A percentile compares a stretch with the other conserved stretches of the same genome.
Evolutionary conservation across 1,140 invertebrate genomes (phyloP).

Genomic region (Anthonomus grandis): DNA sequence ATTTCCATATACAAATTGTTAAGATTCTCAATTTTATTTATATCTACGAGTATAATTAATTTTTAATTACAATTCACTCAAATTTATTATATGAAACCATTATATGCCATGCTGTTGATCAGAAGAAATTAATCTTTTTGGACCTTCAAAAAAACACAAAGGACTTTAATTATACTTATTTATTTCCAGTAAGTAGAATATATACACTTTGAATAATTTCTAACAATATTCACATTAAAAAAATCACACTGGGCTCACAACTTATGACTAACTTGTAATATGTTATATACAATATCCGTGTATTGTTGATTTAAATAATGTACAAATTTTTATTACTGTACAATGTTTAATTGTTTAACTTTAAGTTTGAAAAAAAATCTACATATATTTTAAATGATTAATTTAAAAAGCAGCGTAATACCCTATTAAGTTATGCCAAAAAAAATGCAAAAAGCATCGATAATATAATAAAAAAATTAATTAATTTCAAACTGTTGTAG

Average conservation of each 20-base stretch:
- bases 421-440: not conserved
- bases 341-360: not conserved
- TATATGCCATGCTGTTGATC: not conserved
- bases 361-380: not conserved
- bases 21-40: too few species aligned
- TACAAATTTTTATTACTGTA: not conserved
- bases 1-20: too few species aligned
- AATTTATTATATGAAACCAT: too few species aligned
- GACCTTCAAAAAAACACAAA: not conserved
- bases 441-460: not conserved
- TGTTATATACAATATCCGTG: too few species aligned
- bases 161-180: conserved; percentile 37
- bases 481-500: too few species aligned
- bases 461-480: too few species aligned
- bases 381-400: not conserved
- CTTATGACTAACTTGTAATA: conserved; percentile 8
- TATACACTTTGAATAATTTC: conserved; percentile 38
- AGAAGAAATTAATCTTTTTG: not conserved
- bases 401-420: not conserved
- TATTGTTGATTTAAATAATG: too few species aligned
- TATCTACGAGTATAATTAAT: too few species aligned
- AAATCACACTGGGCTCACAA: conserved; percentile 40
- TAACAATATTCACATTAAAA: conserved; percentile 35
- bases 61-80: too few species aligned
- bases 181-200: conserved; percentile 42